Percentiles rank a stretch among this genome's conserved stretches.
These are phyloP conservation scores for Meriones psammophilus DNA, from an alignment of 2,797 vertebrate genomes.

Conservation along the genomic window DNA sequence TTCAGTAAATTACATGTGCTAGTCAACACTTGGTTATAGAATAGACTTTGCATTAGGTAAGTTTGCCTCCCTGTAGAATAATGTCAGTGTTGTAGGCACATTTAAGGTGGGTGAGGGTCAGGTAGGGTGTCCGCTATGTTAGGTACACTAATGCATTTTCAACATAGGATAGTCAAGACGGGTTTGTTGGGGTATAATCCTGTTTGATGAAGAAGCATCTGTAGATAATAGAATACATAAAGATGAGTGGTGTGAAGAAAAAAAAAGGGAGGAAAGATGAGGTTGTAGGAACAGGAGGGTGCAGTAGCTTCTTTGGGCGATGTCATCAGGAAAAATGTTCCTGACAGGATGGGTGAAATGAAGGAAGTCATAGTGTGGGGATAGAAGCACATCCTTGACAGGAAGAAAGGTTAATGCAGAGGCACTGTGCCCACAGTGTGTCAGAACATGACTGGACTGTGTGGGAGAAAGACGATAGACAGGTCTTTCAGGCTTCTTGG, in stretches of 20 bases:
- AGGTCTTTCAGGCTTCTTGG: not conserved
- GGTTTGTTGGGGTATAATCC: not conserved
- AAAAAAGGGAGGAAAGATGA: not conserved
- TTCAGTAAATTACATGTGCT: not conserved
- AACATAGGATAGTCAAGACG: not conserved
- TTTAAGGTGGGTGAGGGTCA: not conserved
- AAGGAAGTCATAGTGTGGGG: not conserved
- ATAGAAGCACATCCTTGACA: not conserved
- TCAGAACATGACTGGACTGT: not conserved
- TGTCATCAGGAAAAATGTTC: not conserved
- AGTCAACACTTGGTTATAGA: conserved; percentile 9
- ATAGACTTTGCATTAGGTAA: conserved; percentile 24
- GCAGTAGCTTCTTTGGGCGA: not conserved
- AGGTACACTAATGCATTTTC: not conserved
- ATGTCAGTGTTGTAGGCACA: not conserved
- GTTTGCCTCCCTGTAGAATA: not conserved
- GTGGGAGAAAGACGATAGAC: not conserved
- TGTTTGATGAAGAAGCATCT: not conserved
- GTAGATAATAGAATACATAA: not conserved
- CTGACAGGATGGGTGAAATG: conserved; percentile 13
- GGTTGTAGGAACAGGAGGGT: not conserved
- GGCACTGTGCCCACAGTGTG: not conserved
- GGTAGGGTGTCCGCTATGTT: not conserved
- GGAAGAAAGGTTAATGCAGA: conserved; percentile 26
- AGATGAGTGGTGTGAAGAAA: not conserved